phyloP scores from a whole-genome alignment of 2,888 invertebrate genomes.

The Euphydryas editha region DNA sequence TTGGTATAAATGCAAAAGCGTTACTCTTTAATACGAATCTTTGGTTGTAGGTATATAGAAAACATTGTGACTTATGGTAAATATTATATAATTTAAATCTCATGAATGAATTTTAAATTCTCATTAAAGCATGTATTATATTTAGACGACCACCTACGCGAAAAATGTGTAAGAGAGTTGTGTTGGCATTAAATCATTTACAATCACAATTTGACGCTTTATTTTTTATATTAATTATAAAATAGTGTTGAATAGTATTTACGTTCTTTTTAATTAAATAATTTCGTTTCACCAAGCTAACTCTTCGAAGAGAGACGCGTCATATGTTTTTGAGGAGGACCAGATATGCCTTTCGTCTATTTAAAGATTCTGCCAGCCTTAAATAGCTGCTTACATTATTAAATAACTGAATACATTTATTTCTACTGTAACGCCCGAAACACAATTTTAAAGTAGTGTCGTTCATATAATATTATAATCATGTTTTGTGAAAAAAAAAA shows the following conservation, averaged over 20 bases:
- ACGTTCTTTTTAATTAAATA: background rate
- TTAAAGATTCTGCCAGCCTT: conserved; percentile 22
- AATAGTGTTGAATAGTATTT: background rate
- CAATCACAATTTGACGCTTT: conserved; percentile 21
- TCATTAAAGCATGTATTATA: conserved; percentile 50
- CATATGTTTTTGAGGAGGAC: conserved; percentile 23
- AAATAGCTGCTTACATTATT: conserved; percentile 19
- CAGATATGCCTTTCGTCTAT: conserved; percentile 26
- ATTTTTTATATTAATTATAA: conserved; percentile 16
- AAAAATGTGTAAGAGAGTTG: conserved; percentile 41
- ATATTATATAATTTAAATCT: conserved; percentile 10
- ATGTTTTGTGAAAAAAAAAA: too few relatives aligned
- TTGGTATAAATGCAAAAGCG: conserved; percentile 29
- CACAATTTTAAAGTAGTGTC: background rate
- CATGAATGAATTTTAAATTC: conserved; percentile 44
- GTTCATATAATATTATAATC: background rate
- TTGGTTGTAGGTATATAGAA: conserved; percentile 8
- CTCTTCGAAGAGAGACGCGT: background rate
- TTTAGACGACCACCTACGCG: conserved; percentile 46
- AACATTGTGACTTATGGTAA: background rate
- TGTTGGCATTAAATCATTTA: conserved; percentile 43
- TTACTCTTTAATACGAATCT: conserved; percentile 33
- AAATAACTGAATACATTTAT: conserved; percentile 17
- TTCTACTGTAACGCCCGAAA: background rate
- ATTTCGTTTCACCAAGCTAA: background rate